Conservation (phyloP, 2,888 invertebrate species). For the Adela reaumurella region DNA sequence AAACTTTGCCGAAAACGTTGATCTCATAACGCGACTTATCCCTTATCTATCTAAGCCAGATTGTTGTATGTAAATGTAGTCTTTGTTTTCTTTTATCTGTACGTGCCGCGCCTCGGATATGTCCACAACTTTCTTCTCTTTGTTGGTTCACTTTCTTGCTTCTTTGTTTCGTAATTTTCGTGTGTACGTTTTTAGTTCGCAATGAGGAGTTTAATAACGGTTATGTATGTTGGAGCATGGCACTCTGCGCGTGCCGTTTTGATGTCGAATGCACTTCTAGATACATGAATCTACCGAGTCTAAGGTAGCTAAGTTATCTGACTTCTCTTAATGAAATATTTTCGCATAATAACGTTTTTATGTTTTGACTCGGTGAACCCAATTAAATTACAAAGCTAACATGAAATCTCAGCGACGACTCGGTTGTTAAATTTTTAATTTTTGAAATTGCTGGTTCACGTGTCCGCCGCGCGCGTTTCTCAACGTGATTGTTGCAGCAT, state of each 20-base stretch:
- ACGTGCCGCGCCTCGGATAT: conserved; percentile 29
- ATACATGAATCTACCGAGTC: background rate
- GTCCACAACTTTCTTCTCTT: conserved; percentile 34
- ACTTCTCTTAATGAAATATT: background rate
- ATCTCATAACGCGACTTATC: background rate
- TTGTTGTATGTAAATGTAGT: background rate
- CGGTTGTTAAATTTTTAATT: background rate
- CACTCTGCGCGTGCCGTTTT: background rate
- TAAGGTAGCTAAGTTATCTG: background rate
- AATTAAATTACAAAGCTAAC: background rate
- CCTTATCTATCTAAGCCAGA: background rate
- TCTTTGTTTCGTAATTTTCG: conserved; percentile 43
- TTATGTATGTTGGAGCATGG: conserved; percentile 26
- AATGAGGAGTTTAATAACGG: conserved; percentile 32
- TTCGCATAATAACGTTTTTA: background rate
- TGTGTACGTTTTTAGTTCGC: conserved; percentile 32
- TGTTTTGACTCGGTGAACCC: background rate
- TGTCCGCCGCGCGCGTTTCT: background rate
- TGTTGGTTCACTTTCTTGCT: conserved; percentile 36
- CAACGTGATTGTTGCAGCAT: background rate
- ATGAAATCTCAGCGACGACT: background rate
- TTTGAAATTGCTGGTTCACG: background rate
- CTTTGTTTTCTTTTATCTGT: conserved; percentile 5
- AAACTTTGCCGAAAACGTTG: background rate
- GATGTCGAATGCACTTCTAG: background rate